Base-by-base conservation (phyloP, 2,797 vertebrate genomes). In the Thripadectes ignobilis region DNA sequence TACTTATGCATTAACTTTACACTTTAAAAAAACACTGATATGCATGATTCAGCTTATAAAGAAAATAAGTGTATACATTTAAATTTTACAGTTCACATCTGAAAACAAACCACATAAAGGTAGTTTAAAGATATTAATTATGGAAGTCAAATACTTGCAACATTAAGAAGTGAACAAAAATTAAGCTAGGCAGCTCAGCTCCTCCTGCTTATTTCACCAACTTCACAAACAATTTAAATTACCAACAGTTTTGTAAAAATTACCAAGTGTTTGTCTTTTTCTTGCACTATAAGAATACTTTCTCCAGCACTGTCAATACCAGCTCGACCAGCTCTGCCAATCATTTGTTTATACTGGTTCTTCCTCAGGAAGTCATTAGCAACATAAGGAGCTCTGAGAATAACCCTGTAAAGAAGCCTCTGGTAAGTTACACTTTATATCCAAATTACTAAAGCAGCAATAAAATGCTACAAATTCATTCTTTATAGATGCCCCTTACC, bases 261-360 rank as follows among this genome's bases (percentile, higher is more conserved):
- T 97, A 99, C 99, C 98, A 97, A 96, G 6, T 92, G 82, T 54
- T 97, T 98, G 96, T 99, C 99, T 95, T 98, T 99, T 63, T 99
- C 99, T 97, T 99, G 99, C 58, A 98, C 95, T 97, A 99, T 98
- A 54, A 99, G 98, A 96, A 99, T 98, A 81, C 99, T 99, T 97
- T 99, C 99, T 19, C 99, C 99, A 76, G 85, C 66, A 6, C 96
- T 95, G 95, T 99, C 99, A 80, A 99, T 99, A 20, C 99, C 99
- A 6, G 99, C 99, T 72, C 99, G 98, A 8, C 99, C 99, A 24
- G 99, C 99, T 94, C 99, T 98, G 36, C 99, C 99, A 81, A 99
- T 98, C 99, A 99, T 99, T 97, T 99, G 99, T 73, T 99, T 99
- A 95, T 99, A 99, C 82, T 99, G 99, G 95, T 96, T 99, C 96